Percentiles rank a stretch among this genome's conserved stretches.
Evolutionary conservation across 2,113 vertebrate genomes (phyloP).

Genomic region (Ovibos moschatus): DNA sequence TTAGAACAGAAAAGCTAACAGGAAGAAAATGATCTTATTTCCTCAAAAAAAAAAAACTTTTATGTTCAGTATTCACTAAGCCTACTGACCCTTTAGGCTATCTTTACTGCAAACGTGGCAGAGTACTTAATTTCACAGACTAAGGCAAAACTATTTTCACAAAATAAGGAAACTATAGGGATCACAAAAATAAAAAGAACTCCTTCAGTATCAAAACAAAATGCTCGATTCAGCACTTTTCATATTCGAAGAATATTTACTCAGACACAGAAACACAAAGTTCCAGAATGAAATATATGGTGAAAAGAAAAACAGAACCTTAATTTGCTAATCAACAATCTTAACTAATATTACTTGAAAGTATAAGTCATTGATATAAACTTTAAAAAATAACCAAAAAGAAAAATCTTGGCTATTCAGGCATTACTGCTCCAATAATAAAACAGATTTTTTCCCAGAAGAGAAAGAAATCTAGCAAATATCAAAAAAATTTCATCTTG

Average conservation of each 20-base stretch:
- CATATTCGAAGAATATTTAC: neutral
- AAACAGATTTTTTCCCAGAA: neutral
- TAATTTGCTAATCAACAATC: neutral
- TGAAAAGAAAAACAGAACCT: neutral
- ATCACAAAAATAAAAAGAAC: neutral
- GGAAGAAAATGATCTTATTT: neutral
- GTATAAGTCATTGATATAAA: neutral
- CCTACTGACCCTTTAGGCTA: neutral
- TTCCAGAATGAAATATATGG: neutral
- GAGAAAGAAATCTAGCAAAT: neutral
- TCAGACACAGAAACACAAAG: neutral
- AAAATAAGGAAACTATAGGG: neutral
- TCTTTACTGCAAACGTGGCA: neutral
- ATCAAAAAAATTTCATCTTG: neutral
- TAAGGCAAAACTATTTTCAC: neutral
- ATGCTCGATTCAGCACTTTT: neutral
- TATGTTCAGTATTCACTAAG: neutral
- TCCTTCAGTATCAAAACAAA: neutral
- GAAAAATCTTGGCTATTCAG: neutral
- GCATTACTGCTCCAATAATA: neutral
- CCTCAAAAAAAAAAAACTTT: neutral
- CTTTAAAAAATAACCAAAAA: neutral
- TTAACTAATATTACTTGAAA: neutral
- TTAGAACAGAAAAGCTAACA: neutral
- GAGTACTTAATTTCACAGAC: neutral